phyloP scores from a whole-genome alignment of 2,888 invertebrate species.

The Oscheius sp. region DNA sequence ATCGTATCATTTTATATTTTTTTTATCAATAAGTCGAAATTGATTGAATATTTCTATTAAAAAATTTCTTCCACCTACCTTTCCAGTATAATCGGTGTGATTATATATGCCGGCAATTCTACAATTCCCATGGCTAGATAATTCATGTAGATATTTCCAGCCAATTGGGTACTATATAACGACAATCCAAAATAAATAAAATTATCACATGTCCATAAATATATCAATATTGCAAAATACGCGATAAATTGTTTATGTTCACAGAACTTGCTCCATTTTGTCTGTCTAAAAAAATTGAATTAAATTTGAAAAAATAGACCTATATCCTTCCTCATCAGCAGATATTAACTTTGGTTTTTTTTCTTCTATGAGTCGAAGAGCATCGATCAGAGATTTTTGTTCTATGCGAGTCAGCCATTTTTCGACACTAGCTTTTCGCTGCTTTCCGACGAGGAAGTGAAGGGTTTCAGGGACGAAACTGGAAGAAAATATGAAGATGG shows the following conservation, averaged over 20 bases:
- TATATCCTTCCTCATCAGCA: too few species aligned
- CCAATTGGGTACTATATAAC: conserved; percentile 58
- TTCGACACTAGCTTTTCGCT: background rate
- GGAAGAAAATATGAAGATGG: too few species aligned
- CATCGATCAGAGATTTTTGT: background rate
- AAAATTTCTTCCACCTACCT: conserved; percentile 28
- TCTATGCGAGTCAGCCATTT: conserved; percentile 19
- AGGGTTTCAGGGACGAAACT: conserved; percentile 33
- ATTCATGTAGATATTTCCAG: conserved; percentile 62
- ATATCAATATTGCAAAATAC: conserved; percentile 49
- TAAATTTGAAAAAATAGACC: too few species aligned
- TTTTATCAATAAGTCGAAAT: too few species aligned
- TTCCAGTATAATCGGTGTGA: conserved; percentile 57
- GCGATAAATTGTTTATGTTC: conserved; percentile 45
- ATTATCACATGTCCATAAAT: conserved; percentile 51
- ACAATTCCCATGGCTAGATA: conserved; percentile 61
- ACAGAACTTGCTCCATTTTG: conserved; percentile 24
- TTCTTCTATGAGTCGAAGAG: background rate
- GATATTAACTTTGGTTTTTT: background rate
- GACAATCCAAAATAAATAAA: conserved; percentile 67
- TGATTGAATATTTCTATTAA: too few species aligned
- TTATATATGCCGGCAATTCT: conserved; percentile 61
- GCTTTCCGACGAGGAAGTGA: conserved; percentile 28
- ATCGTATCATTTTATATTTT: too few species aligned
- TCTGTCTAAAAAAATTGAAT: too few species aligned